Evolutionary conservation across 2,888 invertebrate species (phyloP).

Genomic region (Ennomos fuscantarius): DNA sequence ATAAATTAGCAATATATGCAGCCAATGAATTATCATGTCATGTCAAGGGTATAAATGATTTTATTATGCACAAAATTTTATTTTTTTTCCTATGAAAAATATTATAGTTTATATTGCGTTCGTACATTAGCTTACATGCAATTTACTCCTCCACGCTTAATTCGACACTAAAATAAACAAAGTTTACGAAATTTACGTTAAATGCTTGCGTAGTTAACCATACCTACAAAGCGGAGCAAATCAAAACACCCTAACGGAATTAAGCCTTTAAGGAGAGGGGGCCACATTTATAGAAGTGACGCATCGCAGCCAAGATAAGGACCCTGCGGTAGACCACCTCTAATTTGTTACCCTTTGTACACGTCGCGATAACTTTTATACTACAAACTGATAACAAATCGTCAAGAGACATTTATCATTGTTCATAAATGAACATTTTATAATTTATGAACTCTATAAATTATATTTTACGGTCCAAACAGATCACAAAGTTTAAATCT

Average conservation of each 20-base stretch:
- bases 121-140: too few relatives aligned
- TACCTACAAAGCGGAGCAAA: conserved; percentile 29
- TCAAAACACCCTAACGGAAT: conserved; percentile 49
- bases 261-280: conserved; percentile 58
- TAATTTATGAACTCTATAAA: conserved; percentile 31
- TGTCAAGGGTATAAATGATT: background rate
- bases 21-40: too few relatives aligned
- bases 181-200: conserved; percentile 13
- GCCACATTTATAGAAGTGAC: conserved; percentile 50
- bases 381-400: conserved; percentile 48
- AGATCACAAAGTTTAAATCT: conserved; percentile 24
- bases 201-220: conserved; percentile 29
- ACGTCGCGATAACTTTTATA: conserved; percentile 65
- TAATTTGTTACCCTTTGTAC: conserved; percentile 77
- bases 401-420: conserved; percentile 36
- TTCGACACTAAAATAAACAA: background rate
- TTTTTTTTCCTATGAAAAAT: too few relatives aligned
- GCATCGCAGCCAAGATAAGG: conserved; percentile 55
- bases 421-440: conserved; percentile 39
- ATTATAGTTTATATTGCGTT: too few relatives aligned
- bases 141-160: too few relatives aligned
- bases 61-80: too few relatives aligned
- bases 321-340: conserved; percentile 60
- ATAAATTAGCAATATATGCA: too few relatives aligned
- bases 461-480: conserved; percentile 27